Evolutionary conservation across 2,888 invertebrate species (phyloP).

Genomic region (Drosophila merina): DNA sequence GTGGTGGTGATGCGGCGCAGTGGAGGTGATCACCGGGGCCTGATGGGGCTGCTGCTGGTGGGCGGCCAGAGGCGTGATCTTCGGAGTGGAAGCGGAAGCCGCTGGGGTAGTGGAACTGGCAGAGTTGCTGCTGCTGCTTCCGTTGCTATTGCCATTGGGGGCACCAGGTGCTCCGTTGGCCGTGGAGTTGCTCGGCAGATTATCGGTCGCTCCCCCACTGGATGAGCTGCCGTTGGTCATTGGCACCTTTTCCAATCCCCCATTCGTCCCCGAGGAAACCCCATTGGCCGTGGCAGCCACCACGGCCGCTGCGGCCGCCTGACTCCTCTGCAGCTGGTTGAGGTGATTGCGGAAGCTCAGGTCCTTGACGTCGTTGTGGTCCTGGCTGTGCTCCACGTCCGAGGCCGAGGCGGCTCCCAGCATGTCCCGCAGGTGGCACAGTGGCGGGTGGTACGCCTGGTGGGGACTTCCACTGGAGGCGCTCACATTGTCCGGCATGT

Average conservation of each 20-base stretch:
- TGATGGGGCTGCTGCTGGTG: conserved; percentile 82
- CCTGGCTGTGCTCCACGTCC: conserved; percentile 83
- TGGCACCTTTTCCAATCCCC: conserved; percentile 51
- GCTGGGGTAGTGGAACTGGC: conserved; percentile 64
- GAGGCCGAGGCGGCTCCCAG: conserved; percentile 80
- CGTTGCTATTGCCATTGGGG: conserved; percentile 13
- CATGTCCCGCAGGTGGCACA: conserved; percentile 84
- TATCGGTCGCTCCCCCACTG: conserved; percentile 8
- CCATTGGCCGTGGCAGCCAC: conserved; percentile 48
- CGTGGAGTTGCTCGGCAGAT: conserved; percentile 36
- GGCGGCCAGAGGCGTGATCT: conserved; percentile 41
- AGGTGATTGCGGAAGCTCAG: conserved; percentile 83
- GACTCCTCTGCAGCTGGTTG: conserved; percentile 79
- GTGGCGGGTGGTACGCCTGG: conserved; percentile 82
- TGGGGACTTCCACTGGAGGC: conserved; percentile 86
- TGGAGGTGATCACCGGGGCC: conserved; percentile 83
- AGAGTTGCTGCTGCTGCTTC: conserved; percentile 52
- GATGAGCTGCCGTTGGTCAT: conserved; percentile 38
- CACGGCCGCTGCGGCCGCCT: conserved; percentile 61
- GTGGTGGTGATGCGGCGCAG: conserved; percentile 64
- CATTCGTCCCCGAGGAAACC: conserved; percentile 38
- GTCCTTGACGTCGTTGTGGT: conserved; percentile 84
- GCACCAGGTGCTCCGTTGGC: not conserved
- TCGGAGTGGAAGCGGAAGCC: conserved; percentile 19
- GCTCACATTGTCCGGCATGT: conserved; percentile 85